Percentiles rank a stretch among this genome's conserved stretches.
Conservation (phyloP, 2,113 vertebrate species). For the Noturus placidus region DNA sequence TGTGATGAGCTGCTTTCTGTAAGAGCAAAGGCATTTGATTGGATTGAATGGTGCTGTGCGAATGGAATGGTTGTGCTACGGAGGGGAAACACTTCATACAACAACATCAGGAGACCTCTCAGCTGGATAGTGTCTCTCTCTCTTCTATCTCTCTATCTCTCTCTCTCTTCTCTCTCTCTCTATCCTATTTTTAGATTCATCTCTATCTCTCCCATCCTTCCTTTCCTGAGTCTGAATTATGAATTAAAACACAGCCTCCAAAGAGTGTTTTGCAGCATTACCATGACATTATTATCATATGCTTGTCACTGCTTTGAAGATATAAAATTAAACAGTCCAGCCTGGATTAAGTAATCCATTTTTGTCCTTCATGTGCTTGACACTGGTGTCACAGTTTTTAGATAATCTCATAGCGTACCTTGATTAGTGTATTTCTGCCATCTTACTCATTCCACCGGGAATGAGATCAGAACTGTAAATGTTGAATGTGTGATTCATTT, state of each 20-base stretch:
- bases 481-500: slow-evolving; percentile 11
- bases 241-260: slow-evolving; percentile 34
- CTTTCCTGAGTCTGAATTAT: slow-evolving; percentile 33
- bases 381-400: slow-evolving; percentile 18
- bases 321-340: slow-evolving; percentile 22
- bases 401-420: slow-evolving; percentile 13
- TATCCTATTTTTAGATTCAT: not conserved
- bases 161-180: not conserved
- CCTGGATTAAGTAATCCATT: slow-evolving; percentile 28
- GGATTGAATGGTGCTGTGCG: slow-evolving; percentile 10
- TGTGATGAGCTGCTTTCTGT: slow-evolving; percentile 15
- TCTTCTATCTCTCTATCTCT: not conserved
- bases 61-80: slow-evolving; percentile 28
- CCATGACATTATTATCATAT: slow-evolving; percentile 6
- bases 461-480: not conserved
- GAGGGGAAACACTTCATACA: not conserved
- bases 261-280: not conserved
- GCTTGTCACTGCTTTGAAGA: slow-evolving; percentile 34
- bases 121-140: slow-evolving; percentile 35
- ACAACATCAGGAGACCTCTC: slow-evolving; percentile 37
- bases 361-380: slow-evolving; percentile 12
- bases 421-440: slow-evolving; percentile 31
- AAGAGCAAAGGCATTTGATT: slow-evolving; percentile 39
- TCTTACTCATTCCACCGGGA: slow-evolving; percentile 18
- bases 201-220: slow-evolving; percentile 5